phyloP scores from a whole-genome alignment of 2,888 invertebrate species.

The Trisateles emortualis region DNA sequence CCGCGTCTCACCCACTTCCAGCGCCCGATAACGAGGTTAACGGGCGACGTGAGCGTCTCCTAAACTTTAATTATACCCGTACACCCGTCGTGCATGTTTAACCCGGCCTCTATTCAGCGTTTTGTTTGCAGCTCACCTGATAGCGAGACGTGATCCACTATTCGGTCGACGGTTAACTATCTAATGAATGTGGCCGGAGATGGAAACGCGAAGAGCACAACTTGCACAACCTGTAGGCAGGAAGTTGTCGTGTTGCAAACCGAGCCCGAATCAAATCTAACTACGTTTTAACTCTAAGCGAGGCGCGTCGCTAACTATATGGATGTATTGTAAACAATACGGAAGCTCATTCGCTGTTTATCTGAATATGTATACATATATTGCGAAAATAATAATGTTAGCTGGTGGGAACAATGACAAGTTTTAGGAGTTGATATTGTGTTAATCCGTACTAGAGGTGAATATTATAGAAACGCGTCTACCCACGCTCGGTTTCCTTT shows the following conservation, averaged over 20 bases:
- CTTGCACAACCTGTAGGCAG: slow-evolving; percentile 54
- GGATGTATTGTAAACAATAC: slow-evolving; percentile 51
- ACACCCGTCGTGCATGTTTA: slow-evolving; percentile 86
- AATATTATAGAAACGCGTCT: slow-evolving; percentile 28
- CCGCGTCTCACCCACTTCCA: slow-evolving; percentile 87
- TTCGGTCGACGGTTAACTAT: slow-evolving; percentile 71
- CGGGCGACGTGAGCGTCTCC: slow-evolving; percentile 87
- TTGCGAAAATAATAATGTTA: slow-evolving; percentile 26
- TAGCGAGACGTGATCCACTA: slow-evolving; percentile 76
- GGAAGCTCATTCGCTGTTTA: slow-evolving; percentile 36
- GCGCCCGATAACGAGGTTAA: slow-evolving; percentile 87
- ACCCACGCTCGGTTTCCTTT: slow-evolving; percentile 27
- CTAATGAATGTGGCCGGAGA: slow-evolving; percentile 72
- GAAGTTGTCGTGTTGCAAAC: slow-evolving; percentile 49
- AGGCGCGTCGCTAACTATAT: slow-evolving; percentile 43
- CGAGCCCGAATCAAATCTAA: slow-evolving; percentile 65
- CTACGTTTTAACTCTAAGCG: slow-evolving; percentile 63
- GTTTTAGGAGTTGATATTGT: slow-evolving; percentile 27
- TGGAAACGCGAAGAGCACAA: slow-evolving; percentile 62
- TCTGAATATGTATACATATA: slow-evolving; percentile 13
- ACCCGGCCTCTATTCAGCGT: slow-evolving; percentile 83
- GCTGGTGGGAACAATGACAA: slow-evolving; percentile 25
- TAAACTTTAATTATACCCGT: slow-evolving; percentile 87
- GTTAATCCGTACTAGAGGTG: slow-evolving; percentile 18
- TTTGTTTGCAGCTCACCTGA: slow-evolving; percentile 84